Evolutionary conservation across 2,113 vertebrate species (phyloP).

Genomic region (Cranoglanis bouderius): DNA sequence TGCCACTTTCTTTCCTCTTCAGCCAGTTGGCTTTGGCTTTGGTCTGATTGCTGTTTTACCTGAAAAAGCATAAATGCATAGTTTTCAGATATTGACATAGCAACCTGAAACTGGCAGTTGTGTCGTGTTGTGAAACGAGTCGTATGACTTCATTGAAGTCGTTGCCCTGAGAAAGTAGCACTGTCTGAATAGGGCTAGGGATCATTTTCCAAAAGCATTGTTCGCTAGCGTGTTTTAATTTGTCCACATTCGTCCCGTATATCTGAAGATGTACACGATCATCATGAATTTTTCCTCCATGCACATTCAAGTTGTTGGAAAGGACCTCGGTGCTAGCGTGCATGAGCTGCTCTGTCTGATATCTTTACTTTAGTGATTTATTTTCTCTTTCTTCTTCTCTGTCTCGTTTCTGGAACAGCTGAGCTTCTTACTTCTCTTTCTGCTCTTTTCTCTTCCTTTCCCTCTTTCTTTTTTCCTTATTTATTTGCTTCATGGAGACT

Average conservation of each 20-base stretch:
- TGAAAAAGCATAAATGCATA: too few relatives aligned
- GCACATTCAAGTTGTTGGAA: not conserved
- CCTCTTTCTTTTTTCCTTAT: not conserved
- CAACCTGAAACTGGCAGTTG: not conserved
- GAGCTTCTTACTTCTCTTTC: not conserved
- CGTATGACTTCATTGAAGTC: not conserved
- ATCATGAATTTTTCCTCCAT: too few relatives aligned
- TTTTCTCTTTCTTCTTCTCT: not conserved
- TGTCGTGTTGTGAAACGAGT: not conserved
- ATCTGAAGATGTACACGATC: not conserved
- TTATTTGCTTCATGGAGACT: constrained; percentile 54
- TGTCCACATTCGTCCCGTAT: not conserved
- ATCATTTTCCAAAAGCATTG: not conserved
- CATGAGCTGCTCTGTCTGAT: not conserved
- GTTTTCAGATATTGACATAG: not conserved
- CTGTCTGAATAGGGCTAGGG: not conserved
- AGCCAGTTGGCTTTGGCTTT: not conserved
- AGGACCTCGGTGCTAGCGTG: not conserved
- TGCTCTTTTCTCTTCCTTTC: not conserved
- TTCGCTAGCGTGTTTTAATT: not conserved
- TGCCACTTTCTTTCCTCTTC: not conserved
- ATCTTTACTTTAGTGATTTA: not conserved
- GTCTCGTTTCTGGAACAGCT: not conserved
- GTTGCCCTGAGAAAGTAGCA: not conserved
- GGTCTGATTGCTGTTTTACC: not conserved